Conservation (phyloP, 2,113 vertebrate genomes). For the Geococcyx californianus region DNA sequence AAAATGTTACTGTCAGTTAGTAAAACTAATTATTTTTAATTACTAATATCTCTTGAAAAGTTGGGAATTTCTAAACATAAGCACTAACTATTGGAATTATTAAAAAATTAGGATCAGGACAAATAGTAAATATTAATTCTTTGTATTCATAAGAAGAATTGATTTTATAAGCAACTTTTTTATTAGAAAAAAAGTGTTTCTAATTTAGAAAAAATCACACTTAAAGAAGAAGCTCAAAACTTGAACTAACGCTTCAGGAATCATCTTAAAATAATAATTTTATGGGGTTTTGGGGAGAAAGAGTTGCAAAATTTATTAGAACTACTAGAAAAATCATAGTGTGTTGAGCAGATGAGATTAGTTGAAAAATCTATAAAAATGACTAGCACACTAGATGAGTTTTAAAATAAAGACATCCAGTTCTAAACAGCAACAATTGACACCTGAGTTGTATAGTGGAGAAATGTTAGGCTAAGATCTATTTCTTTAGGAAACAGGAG, state of each 20-base stretch:
- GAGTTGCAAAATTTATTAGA: not conserved
- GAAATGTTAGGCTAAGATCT: not conserved
- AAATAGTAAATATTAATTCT: not conserved
- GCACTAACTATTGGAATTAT: not conserved
- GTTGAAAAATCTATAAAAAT: not conserved
- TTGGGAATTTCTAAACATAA: not conserved
- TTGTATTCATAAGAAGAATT: not conserved
- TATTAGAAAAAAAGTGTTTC: not conserved
- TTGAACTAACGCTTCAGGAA: not conserved
- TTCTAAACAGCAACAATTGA: not conserved
- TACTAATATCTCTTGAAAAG: slow-evolving; percentile 1
- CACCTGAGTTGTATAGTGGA: not conserved
- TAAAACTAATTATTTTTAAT: slow-evolving; percentile 59
- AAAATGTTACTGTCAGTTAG: slow-evolving; percentile 56
- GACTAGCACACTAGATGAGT: not conserved
- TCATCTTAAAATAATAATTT: not conserved
- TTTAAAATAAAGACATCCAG: not conserved
- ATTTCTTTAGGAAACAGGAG: not conserved
- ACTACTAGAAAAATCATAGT: not conserved
- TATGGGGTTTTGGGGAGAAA: rapidly evolving
- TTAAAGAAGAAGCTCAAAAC: not conserved
- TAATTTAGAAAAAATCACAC: not conserved
- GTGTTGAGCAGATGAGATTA: not conserved
- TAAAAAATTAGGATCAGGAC: not conserved
- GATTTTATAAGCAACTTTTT: not conserved